phyloP scores from a whole-genome alignment of 2,113 vertebrate genomes.

The Crypturellus undulatus region DNA sequence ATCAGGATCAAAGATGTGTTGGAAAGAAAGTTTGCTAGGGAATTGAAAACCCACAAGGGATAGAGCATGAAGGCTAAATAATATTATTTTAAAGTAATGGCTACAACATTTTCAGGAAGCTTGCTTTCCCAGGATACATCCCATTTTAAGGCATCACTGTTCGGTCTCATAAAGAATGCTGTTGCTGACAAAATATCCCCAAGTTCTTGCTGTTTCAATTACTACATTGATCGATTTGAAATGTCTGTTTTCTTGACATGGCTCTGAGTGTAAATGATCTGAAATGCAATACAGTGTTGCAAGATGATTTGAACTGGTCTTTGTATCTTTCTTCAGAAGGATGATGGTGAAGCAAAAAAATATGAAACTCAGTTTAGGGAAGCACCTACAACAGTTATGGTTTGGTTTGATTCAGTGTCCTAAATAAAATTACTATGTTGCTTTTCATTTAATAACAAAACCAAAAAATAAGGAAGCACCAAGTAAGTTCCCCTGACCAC shows the following conservation, averaged over 20 bases:
- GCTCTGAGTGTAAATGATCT: background rate
- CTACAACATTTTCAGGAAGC: constrained; percentile 59
- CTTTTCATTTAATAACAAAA: background rate
- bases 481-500: background rate
- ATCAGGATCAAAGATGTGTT: constrained; percentile 47
- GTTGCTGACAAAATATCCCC: constrained; percentile 43
- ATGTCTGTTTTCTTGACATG: constrained; percentile 32
- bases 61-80: constrained; percentile 52
- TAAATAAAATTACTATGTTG: background rate
- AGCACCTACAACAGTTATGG: background rate
- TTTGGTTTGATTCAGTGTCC: background rate
- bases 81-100: constrained; percentile 60
- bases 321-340: background rate
- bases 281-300: background rate
- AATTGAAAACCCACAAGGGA: constrained; percentile 67
- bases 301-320: constrained; percentile 9
- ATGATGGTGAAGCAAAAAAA: constrained; percentile 9
- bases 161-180: constrained; percentile 49
- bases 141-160: constrained; percentile 71
- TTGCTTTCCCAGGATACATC: constrained; percentile 58
- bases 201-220: constrained; percentile 50
- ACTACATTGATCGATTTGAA: constrained; percentile 46
- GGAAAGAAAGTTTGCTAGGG: constrained; percentile 58
- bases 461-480: background rate
- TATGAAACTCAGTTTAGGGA: background rate